Evolutionary conservation across 2,113 vertebrate genomes (phyloP).

Genomic region (Phalacrocorax pelagicus): DNA sequence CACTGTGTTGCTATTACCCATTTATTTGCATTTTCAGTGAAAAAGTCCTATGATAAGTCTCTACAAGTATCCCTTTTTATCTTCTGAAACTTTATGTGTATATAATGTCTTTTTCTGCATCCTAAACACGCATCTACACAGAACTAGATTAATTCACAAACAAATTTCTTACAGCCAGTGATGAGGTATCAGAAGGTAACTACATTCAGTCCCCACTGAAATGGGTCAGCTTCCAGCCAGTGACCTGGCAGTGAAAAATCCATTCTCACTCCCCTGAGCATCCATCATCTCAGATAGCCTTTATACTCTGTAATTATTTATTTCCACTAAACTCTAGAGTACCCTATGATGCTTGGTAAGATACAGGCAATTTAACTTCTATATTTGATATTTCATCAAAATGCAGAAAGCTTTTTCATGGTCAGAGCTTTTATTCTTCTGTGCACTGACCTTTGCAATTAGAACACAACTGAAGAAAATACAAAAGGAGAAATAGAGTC

Average conservation of each 20-base stretch:
- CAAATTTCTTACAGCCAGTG: neutral
- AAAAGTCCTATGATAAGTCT: neutral
- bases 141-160: neutral
- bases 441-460: conserved; percentile 1
- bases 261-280: neutral
- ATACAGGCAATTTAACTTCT: conserved; percentile 41
- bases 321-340: neutral
- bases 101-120: neutral
- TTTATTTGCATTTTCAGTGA: neutral
- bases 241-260: neutral
- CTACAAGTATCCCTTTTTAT: neutral
- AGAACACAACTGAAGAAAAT: neutral
- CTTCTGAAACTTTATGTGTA: neutral
- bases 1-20: neutral
- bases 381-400: conserved; percentile 45
- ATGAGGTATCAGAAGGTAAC: neutral
- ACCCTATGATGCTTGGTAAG: neutral
- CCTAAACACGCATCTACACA: neutral
- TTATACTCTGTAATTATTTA: conserved; percentile 7
- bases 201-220: neutral
- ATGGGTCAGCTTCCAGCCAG: neutral
- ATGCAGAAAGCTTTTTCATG: conserved; percentile 1
- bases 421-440: neutral
- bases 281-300: neutral
- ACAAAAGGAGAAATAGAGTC: neutral